Conservation (phyloP, 2,797 vertebrate species). For the Peromyscus aztecus region DNA sequence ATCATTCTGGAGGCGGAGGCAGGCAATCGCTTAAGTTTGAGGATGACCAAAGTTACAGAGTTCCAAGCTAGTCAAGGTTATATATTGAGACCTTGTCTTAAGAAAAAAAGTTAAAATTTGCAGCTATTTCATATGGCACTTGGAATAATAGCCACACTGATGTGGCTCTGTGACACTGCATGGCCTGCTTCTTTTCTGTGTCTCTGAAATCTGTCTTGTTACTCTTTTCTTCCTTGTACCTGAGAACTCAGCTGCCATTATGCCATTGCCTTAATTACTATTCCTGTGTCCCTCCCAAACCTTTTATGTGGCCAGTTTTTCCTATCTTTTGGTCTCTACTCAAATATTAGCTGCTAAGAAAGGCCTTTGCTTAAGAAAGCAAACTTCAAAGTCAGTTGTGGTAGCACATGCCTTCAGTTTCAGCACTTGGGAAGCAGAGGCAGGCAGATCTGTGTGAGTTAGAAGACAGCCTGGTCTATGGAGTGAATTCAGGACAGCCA, state of each 20-base stretch:
- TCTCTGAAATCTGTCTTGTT: conserved; percentile 34
- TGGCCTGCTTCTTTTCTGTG: background rate
- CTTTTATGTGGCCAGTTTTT: background rate
- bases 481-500: background rate
- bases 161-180: background rate
- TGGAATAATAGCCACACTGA: background rate
- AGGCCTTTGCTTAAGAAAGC: conserved; percentile 41
- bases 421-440: background rate
- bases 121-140: background rate
- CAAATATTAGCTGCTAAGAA: conserved; percentile 18
- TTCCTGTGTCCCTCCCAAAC: conserved; percentile 10
- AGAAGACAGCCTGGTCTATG: background rate
- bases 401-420: background rate
- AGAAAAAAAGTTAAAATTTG: background rate
- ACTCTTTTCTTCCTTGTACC: background rate
- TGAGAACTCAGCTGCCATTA: background rate
- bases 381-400: background rate
- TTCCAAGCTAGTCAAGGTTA: background rate
- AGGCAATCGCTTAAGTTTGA: background rate
- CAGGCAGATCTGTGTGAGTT: background rate
- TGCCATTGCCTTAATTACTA: conserved; percentile 9
- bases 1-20: background rate
- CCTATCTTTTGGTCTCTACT: conserved; percentile 19
- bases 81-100: background rate
- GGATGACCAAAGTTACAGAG: background rate